Evolutionary conservation across 1,140 invertebrate species (phyloP), one percentile per base, ranked within the genome.

Genomic region (Drosophila albomicans): DNA sequence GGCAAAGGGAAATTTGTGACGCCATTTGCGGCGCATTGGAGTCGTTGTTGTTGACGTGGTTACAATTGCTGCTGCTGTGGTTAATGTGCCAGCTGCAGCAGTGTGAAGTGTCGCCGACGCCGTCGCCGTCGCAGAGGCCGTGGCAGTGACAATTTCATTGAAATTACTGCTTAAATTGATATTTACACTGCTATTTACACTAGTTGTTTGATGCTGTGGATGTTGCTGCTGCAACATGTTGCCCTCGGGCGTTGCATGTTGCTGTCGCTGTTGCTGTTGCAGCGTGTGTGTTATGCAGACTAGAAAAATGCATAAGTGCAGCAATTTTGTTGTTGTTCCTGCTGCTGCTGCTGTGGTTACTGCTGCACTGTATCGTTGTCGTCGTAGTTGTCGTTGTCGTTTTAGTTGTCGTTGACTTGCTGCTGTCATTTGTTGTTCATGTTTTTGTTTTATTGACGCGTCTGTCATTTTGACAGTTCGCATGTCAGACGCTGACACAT

Each of bases 101-200:
- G 65, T 91, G 56, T 58, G 82, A 25, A 52, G 66, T 51, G 62
- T 52, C 38, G 58, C 54, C 51, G 69, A 57, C 64, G 67, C 66
- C 15, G 35, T 45, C 11, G 78, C 82, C 8, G 58, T 67, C 20
- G 82, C 67, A 46, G 70, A 75, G 13, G 88, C 82, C 43, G 76
- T 77, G 43, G 82, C 84, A 25, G 70, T 91, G 66, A 91, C 82
- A 82, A 90, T 91, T 90, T 92, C 90, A 82, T 90, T 90, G 87
- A 90, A 86, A 79, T 82, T 82, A 38, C 71, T 89, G 87, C 77
- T 89, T 79, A 86, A 69, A 79, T 86, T 90, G 79, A 90, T 91
- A 90, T 90, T 90, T 86, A 90, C 86, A 91, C 90, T 91, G 79
- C 86, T 91, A 91, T 91, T 91, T 91, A 91, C 85, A 91, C 81